Conservation (phyloP, 1,140 invertebrate genomes). For the Bombus fervidus region DNA sequence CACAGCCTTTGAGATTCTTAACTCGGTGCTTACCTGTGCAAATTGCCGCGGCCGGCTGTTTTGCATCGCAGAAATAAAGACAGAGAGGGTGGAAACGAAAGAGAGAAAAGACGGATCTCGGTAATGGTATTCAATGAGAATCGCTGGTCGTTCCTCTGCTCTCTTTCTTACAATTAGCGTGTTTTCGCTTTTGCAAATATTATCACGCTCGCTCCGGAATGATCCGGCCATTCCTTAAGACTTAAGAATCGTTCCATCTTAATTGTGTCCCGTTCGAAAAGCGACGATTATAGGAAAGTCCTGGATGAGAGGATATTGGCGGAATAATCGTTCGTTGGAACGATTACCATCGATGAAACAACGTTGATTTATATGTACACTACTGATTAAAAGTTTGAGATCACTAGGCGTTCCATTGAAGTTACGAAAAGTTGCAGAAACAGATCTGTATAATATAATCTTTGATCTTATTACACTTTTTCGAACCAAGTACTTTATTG, state of each 20-base stretch:
- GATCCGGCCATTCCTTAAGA: background rate
- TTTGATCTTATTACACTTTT: no score
- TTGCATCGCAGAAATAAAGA: slow-evolving; percentile 45
- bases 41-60: slow-evolving; percentile 53
- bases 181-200: slow-evolving; percentile 36
- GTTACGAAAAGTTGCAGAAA: no score
- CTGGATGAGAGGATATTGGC: background rate
- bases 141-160: slow-evolving; percentile 15
- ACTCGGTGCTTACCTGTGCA: slow-evolving; percentile 56
- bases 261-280: slow-evolving; percentile 28
- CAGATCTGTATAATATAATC: no score
- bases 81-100: background rate
- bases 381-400: no score
- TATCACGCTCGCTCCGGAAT: slow-evolving; percentile 19
- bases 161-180: slow-evolving; percentile 47
- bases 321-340: slow-evolving; percentile 2
- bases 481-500: no score
- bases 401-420: no score
- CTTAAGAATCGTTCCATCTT: slow-evolving; percentile 1
- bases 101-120: background rate
- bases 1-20: slow-evolving; percentile 61
- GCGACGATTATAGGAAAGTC: background rate
- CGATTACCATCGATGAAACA: background rate
- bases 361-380: background rate
- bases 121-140: background rate